Evolutionary conservation across 2,888 invertebrate genomes (phyloP).

Genomic region (Liopterus haemorrhoidalis): DNA sequence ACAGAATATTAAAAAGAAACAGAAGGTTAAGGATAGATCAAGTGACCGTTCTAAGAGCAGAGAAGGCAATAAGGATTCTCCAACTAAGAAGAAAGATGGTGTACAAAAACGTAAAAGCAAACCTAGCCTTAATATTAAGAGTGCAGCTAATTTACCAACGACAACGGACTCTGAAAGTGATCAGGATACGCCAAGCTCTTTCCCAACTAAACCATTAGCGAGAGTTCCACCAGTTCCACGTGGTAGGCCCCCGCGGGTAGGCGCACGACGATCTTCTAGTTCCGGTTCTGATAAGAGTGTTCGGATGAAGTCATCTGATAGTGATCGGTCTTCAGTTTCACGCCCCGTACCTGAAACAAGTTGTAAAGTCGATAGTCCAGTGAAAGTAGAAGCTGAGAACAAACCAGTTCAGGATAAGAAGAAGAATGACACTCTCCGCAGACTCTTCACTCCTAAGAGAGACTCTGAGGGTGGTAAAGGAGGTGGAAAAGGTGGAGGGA

Average conservation of each 20-base stretch:
- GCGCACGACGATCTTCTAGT: slow-evolving; percentile 28
- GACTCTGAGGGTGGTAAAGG: slow-evolving; percentile 60
- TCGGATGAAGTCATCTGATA: slow-evolving; percentile 30
- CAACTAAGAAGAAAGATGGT: slow-evolving; percentile 38
- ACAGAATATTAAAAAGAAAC: slow-evolving; percentile 36
- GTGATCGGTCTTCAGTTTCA: slow-evolving; percentile 27
- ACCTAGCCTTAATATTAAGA: slow-evolving; percentile 41
- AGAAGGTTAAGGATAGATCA: slow-evolving; percentile 43
- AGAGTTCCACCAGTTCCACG: slow-evolving; percentile 24
- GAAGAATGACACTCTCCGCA: slow-evolving; percentile 62
- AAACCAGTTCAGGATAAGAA: slow-evolving; percentile 61
- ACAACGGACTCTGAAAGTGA: slow-evolving; percentile 45
- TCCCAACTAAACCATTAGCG: slow-evolving; percentile 26
- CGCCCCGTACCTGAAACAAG: slow-evolving; percentile 15
- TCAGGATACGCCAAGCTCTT: slow-evolving; percentile 35
- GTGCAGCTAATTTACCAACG: slow-evolving; percentile 37
- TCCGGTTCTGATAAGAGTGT: slow-evolving; percentile 33
- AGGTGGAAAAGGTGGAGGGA: slow-evolving; percentile 62
- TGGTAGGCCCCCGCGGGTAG: slow-evolving; percentile 24
- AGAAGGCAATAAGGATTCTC: slow-evolving; percentile 32
- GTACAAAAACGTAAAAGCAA: slow-evolving; percentile 45
- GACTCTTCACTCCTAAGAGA: slow-evolving; percentile 57
- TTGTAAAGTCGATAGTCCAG: slow-evolving; percentile 35
- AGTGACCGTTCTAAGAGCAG: slow-evolving; percentile 35
- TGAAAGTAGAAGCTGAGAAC: slow-evolving; percentile 45